Percentiles rank a stretch among this genome's conserved stretches.
Conservation (phyloP, 2,888 invertebrate genomes). For the Tenthredo scrophulariae region DNA sequence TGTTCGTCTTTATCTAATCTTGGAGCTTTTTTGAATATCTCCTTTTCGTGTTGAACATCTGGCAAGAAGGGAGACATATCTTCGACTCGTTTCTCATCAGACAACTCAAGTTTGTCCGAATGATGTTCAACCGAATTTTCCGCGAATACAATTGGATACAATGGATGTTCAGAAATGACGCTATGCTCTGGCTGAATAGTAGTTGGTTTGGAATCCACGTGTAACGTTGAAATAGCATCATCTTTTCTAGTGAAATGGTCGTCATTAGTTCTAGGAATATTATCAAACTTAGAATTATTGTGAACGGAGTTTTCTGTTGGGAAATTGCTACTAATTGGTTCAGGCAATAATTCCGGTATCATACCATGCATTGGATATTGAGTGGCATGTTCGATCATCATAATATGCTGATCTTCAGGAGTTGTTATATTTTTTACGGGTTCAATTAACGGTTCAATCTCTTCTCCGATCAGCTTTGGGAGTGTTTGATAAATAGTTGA, state of each 20-base stretch:
- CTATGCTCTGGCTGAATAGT: constrained; percentile 34
- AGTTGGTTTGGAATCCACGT: constrained; percentile 9
- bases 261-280: background rate
- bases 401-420: constrained; percentile 63
- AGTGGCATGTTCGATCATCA: constrained; percentile 61
- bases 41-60: constrained; percentile 81
- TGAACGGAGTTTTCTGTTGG: constrained; percentile 29
- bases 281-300: constrained; percentile 5
- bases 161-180: constrained; percentile 58
- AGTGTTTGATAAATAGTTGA: constrained; percentile 65
- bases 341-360: constrained; percentile 68
- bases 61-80: constrained; percentile 86
- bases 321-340: constrained; percentile 59
- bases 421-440: constrained; percentile 54
- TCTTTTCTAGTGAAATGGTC: background rate
- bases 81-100: constrained; percentile 74
- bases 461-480: constrained; percentile 68
- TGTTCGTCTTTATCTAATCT: constrained; percentile 80
- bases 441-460: constrained; percentile 67
- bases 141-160: constrained; percentile 60
- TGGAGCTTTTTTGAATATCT: constrained; percentile 74
- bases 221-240: background rate
- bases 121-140: constrained; percentile 61
- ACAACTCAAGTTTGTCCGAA: constrained; percentile 57
- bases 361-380: constrained; percentile 64